A percentile compares a stretch with the other conserved stretches of the same genome.
Evolutionary conservation across 2,888 invertebrate genomes (phyloP).

Genomic region (Dryocosmus kuriphilus): DNA sequence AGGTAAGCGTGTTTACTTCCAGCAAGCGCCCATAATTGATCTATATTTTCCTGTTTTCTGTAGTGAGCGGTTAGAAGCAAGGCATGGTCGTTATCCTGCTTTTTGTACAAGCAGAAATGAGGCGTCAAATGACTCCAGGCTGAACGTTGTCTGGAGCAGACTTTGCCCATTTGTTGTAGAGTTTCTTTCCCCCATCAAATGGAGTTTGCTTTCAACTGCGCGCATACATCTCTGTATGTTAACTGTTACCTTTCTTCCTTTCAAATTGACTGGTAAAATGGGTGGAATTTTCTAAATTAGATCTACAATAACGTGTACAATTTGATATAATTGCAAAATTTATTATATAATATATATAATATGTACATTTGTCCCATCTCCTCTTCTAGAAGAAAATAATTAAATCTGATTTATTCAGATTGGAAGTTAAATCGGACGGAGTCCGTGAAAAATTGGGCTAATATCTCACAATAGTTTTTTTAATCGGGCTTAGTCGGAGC

Average conservation of each 20-base stretch:
- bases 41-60: constrained; percentile 22
- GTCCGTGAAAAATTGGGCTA: too few relatives aligned
- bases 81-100: constrained; percentile 60
- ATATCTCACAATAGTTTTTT: too few relatives aligned
- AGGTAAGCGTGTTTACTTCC: not conserved
- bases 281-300: not conserved
- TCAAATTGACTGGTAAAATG: constrained; percentile 55
- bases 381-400: too few relatives aligned
- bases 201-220: constrained; percentile 60
- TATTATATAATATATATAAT: too few relatives aligned
- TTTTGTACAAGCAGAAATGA: constrained; percentile 66
- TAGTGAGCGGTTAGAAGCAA: constrained; percentile 21
- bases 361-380: too few relatives aligned
- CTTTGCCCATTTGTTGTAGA: constrained; percentile 66
- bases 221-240: constrained; percentile 42
- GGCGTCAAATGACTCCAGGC: constrained; percentile 68
- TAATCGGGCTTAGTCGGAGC: too few relatives aligned
- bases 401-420: too few relatives aligned
- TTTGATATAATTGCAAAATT: not conserved
- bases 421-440: too few relatives aligned
- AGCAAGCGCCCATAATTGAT: constrained; percentile 27
- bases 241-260: constrained; percentile 52
- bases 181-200: constrained; percentile 67
- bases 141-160: constrained; percentile 61
- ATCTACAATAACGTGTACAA: not conserved